Evolutionary conservation across 2,113 vertebrate species (phyloP), one percentile per base, ranked within the genome.

Genomic region (Sinocyclocheilus rhinocerous): DNA sequence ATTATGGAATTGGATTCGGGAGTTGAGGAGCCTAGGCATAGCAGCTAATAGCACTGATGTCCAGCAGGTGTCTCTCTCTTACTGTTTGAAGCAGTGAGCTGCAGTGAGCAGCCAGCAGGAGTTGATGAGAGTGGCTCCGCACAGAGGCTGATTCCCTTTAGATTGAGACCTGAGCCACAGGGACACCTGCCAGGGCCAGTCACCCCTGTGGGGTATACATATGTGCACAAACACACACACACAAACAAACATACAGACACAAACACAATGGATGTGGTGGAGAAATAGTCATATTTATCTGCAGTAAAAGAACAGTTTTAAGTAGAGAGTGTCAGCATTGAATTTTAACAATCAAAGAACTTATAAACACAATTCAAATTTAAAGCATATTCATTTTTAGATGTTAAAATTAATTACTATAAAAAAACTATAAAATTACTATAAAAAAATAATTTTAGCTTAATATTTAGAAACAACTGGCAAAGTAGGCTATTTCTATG

Each of bases 111-210:
- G 96, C 97, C 97, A 98, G 92, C 97, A 98, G 88, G 95, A 95
- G 92, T 94, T 95, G 92, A 98, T 95, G 84, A 98, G 91, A 0
- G 97, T 97, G 61, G 96, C 96, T 33, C 97, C 96, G 0, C 97
- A 97, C 82, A 97, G 89, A 84, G 97, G 94, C 3, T 93, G 94
- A 18, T 93, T 92, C 18, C 93, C 94, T 88, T 90, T 90, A 11
- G 52, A 92, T 84, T 95, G 94, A n/a, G 96, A 95, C 76, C 90
- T 95, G 72, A 97, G 91, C 91, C 97, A 95, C 20, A 98, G 91
- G 0, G 97, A 98, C n/a, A 95, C 96, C 90, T 97, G 97, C 97
- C 97, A 98, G 0, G 97, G 97, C 96, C 96, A 97, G 0, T 94
- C 88, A 3, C 95, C 96, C 91, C 97, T 98, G 90, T 57, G 24